These are phyloP conservation scores for Temnopleurus reevesii DNA, from an alignment of 53 echinoderm and acorn worm genomes.

Conservation along the genomic window DNA sequence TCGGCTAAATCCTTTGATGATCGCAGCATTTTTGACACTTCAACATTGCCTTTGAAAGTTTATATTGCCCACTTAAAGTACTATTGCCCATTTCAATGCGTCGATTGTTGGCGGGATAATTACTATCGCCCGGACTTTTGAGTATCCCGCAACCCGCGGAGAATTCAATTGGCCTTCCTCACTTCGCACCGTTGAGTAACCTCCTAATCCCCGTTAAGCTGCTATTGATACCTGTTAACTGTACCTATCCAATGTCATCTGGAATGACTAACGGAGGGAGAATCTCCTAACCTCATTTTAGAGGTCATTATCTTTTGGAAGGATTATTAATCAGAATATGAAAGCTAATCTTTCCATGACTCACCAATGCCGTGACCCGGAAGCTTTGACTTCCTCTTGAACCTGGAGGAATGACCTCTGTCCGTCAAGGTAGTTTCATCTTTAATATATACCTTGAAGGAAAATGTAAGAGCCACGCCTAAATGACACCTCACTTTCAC, in stretches of 20 bases:
- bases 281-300: conserved; percentile 21
- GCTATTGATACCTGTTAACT: conserved; percentile 36
- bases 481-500: not conserved
- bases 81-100: not conserved
- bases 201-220: conserved; percentile 40
- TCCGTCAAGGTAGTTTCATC: not conserved
- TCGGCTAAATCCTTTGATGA: not conserved
- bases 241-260: not conserved
- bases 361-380: conserved; percentile 19
- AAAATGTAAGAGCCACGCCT: not conserved
- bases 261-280: conserved; percentile 42
- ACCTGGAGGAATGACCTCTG: not conserved
- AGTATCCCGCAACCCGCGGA: not conserved
- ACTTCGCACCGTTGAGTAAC: not conserved
- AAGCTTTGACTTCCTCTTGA: conserved; percentile 8
- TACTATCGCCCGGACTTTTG: conserved; percentile 1
- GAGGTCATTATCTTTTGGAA: not conserved
- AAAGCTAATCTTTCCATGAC: conserved; percentile 22
- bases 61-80: conserved; percentile 15
- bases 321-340: conserved; percentile 15
- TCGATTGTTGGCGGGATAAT: not conserved
- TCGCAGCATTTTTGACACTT: conserved; percentile 19
- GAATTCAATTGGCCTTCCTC: not conserved
- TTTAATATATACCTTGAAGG: not conserved
- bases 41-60: not conserved